phyloP scores from a whole-genome alignment of 2,797 vertebrate species.

The Buphagus erythrorhynchus region DNA sequence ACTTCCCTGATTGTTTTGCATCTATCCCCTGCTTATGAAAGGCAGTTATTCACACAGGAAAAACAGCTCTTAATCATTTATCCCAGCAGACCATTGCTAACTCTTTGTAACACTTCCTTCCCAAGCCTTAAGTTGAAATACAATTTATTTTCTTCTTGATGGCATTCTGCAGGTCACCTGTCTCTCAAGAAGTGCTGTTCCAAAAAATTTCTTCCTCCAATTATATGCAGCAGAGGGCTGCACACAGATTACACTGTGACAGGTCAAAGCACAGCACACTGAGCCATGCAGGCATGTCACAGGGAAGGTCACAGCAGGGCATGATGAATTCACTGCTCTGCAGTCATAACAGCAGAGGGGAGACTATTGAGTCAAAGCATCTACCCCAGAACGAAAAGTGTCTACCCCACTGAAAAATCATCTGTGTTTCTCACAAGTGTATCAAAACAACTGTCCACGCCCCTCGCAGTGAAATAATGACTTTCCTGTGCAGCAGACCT shows the following conservation, averaged over 20 bases:
- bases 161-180: not conserved
- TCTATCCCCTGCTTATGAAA: not conserved
- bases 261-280: not conserved
- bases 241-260: fast-evolving
- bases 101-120: not conserved
- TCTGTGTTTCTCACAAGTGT: not conserved
- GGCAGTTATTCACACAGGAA: not conserved
- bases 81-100: not conserved
- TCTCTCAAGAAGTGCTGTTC: not conserved
- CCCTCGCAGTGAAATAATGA: not conserved
- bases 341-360: not conserved
- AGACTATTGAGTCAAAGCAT: not conserved
- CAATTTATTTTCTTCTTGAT: not conserved
- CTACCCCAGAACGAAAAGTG: not conserved
- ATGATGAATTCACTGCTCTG: fast-evolving
- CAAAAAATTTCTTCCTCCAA: not conserved
- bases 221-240: not conserved
- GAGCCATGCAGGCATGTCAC: not conserved
- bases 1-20: not conserved
- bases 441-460: not conserved
- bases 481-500: not conserved
- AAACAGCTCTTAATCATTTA: not conserved
- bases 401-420: not conserved
- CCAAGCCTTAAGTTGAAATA: not conserved
- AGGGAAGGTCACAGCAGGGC: not conserved